Conservation (phyloP, 2,797 vertebrate genomes). For the Limosa lapponica region DNA sequence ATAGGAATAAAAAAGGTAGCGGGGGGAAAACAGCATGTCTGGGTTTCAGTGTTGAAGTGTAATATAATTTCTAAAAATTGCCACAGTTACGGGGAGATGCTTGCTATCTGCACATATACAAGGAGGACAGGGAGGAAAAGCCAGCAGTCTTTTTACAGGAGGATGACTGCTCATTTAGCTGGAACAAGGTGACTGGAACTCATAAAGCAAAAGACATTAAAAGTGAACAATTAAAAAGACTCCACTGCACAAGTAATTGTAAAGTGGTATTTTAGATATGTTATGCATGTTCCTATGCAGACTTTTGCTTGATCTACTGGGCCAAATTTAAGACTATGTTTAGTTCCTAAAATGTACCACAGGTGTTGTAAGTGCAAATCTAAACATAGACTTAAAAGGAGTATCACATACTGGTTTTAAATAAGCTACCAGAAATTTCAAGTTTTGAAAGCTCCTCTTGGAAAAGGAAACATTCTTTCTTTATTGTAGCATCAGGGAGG, state of each 20-base stretch:
- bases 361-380: background rate
- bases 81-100: background rate
- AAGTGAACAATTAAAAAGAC: background rate
- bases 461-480: background rate
- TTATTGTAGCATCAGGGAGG: background rate
- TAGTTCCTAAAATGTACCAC: background rate
- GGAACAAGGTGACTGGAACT: background rate
- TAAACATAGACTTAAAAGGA: background rate
- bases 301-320: background rate
- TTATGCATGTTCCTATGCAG: background rate
- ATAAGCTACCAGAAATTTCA: background rate
- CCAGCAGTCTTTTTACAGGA: background rate
- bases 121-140: background rate
- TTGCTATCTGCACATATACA: background rate
- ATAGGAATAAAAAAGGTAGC: fast-evolving
- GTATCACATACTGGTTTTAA: background rate
- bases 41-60: background rate
- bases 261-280: background rate
- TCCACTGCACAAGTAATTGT: background rate
- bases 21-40: fast-evolving
- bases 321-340: background rate
- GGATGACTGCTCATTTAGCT: background rate
- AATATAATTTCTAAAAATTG: background rate
- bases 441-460: background rate
- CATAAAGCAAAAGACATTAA: background rate